These are phyloP conservation scores for Taphrorychus bicolor DNA, from an alignment of 2,888 invertebrate genomes.

Conservation along the genomic window DNA sequence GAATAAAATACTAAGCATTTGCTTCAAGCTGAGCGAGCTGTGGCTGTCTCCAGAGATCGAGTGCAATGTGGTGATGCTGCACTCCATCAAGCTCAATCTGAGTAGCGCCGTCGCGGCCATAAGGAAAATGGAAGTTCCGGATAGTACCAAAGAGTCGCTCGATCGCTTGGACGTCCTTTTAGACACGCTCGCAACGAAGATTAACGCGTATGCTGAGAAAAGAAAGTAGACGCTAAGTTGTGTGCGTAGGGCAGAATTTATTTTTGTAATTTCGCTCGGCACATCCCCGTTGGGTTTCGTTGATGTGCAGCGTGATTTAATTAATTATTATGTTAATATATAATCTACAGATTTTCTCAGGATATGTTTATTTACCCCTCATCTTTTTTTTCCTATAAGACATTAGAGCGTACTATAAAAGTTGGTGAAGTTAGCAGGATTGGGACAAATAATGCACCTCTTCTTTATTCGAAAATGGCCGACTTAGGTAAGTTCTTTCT, in stretches of 20 bases:
- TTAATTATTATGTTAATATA: too few relatives aligned
- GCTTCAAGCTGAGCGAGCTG: slow-evolving; percentile 65
- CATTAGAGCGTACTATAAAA: too few relatives aligned
- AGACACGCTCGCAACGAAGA: background rate
- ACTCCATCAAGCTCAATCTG: slow-evolving; percentile 54
- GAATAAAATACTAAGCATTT: slow-evolving; percentile 68
- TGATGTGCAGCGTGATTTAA: too few relatives aligned
- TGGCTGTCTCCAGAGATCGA: slow-evolving; percentile 62
- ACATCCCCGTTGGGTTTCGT: too few relatives aligned
- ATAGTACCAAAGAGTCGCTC: slow-evolving; percentile 11
- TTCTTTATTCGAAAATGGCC: too few relatives aligned
- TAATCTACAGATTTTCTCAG: too few relatives aligned
- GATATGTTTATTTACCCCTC: too few relatives aligned
- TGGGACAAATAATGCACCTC: too few relatives aligned
- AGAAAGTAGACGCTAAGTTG: background rate
- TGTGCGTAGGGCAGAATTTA: too few relatives aligned
- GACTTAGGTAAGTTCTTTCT: too few relatives aligned
- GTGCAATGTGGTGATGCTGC: slow-evolving; percentile 50
- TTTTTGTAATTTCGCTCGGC: background rate
- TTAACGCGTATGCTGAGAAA: background rate
- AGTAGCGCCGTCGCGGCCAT: slow-evolving; percentile 57
- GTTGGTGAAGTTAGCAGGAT: too few relatives aligned
- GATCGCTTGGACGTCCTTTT: background rate
- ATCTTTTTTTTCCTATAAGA: too few relatives aligned
- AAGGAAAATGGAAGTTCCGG: slow-evolving; percentile 56